Evolutionary conservation across 2,797 vertebrate species (phyloP).

Genomic region (Mus minutoides): DNA sequence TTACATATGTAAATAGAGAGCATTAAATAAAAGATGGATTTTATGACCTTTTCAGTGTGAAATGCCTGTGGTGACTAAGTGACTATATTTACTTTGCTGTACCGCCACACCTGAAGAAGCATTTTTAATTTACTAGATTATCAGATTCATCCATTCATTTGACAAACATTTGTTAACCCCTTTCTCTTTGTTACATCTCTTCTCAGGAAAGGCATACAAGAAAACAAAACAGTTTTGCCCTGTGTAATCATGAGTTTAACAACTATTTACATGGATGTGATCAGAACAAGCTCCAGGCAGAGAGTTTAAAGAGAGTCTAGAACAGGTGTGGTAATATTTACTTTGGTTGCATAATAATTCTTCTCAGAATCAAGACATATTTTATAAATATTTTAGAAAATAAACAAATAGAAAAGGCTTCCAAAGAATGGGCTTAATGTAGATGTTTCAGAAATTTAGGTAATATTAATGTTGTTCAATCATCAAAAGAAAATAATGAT

Average conservation of each 20-base stretch:
- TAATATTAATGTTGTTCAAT: background rate
- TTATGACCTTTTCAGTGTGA: constrained; percentile 66
- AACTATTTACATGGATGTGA: background rate
- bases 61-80: constrained; percentile 37
- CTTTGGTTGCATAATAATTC: background rate
- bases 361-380: constrained; percentile 23
- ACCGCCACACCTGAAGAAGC: constrained; percentile 18
- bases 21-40: constrained; percentile 71
- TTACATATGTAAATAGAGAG: constrained; percentile 31
- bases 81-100: constrained; percentile 61
- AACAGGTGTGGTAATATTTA: background rate
- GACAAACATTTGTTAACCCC: constrained; percentile 6
- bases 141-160: constrained; percentile 35
- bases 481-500: background rate
- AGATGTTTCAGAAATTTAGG: background rate
- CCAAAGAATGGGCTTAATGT: background rate
- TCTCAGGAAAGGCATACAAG: constrained; percentile 25
- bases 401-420: background rate
- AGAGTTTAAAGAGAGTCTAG: background rate
- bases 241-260: background rate
- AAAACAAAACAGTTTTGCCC: background rate
- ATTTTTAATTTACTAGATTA: constrained; percentile 52
- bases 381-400: constrained; percentile 40
- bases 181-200: constrained; percentile 9
- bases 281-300: background rate